Evolutionary conservation across 2,113 vertebrate species (phyloP).

Genomic region (Catharus minimus): DNA sequence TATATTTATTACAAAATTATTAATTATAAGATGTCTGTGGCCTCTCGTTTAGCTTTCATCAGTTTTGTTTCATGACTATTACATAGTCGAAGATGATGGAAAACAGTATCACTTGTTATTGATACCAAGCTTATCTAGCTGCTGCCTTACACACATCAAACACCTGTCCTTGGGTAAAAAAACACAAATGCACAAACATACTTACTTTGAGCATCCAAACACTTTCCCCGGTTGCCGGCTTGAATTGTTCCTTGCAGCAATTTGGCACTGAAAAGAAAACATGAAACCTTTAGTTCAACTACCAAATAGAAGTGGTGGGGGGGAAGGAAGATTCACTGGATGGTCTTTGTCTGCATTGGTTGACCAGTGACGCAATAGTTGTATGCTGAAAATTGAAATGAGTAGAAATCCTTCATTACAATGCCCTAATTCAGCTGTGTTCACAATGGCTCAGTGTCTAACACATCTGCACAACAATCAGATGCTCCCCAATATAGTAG

Average conservation of each 20-base stretch:
- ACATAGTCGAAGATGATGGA: neutral
- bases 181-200: neutral
- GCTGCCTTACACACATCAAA: neutral
- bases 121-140: neutral
- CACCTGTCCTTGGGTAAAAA: neutral
- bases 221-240: conserved; percentile 62
- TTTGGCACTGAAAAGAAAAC: conserved; percentile 60
- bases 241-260: conserved; percentile 64
- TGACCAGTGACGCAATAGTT: neutral
- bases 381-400: conserved; percentile 36
- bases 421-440: conserved; percentile 9
- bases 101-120: neutral
- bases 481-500: conserved; percentile 9
- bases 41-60: neutral
- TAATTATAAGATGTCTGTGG: neutral
- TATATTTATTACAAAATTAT: neutral
- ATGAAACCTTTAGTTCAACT: conserved; percentile 23
- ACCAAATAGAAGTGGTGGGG: neutral
- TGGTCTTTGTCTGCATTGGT: neutral
- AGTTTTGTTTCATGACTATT: neutral
- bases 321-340: neutral
- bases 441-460: conserved; percentile 31
- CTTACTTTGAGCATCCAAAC: conserved; percentile 81
- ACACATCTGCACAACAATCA: conserved; percentile 48
- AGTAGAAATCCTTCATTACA: neutral